Base-by-base conservation (phyloP, 2,888 invertebrate species). In the Salpingus planirostris region DNA sequence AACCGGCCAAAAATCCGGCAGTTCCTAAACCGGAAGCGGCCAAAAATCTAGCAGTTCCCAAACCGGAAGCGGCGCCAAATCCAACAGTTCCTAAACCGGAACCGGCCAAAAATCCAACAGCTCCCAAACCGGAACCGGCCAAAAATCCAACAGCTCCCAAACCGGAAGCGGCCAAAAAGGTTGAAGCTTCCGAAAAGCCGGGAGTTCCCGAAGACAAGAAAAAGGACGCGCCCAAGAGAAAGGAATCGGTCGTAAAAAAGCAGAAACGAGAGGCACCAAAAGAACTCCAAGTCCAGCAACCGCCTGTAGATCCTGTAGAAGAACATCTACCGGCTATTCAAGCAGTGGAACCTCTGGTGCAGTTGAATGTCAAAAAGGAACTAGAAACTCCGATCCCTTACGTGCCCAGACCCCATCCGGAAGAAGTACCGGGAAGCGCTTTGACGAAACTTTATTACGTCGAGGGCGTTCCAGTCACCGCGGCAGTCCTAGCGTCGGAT, bases 341-440 rank as follows among this genome's bases (percentile, higher is more conserved):
- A 44, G 52, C 50, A 8, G 51, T 54, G n/a, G 55, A 57, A 40
- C 50, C 55, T 14, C 30, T 55, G 15, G 33, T 52, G 6, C 51
- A 55, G 24, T 34, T 54, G 12, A 47, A 50, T 31, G 44, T 51
- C 33, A 52, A 50, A 10, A 39, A 52, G 33, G 44, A 52, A 21
- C 34, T 44, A 7, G 55, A 57, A 32, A 49, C 49, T 31, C 49
- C 49, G 21, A 43, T 57, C 15, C 50, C 51, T 2, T 55, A 54
- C 28, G 38, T 42, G 10, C 44, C 43, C 3, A 50, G 50, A 40
- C 48, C 49, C 3, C 40, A 43, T n/a, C 50, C 50, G 3, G 54
- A 55, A 42, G 21, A 37, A 29, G 43, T 49, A 24, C 52, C 47
- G 14, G 57, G 57, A 23, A 23, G 23, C 10, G 23, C 23, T 10